These are phyloP conservation scores for Gallinago media DNA, from an alignment of 2,113 vertebrate species.

Conservation along the genomic window DNA sequence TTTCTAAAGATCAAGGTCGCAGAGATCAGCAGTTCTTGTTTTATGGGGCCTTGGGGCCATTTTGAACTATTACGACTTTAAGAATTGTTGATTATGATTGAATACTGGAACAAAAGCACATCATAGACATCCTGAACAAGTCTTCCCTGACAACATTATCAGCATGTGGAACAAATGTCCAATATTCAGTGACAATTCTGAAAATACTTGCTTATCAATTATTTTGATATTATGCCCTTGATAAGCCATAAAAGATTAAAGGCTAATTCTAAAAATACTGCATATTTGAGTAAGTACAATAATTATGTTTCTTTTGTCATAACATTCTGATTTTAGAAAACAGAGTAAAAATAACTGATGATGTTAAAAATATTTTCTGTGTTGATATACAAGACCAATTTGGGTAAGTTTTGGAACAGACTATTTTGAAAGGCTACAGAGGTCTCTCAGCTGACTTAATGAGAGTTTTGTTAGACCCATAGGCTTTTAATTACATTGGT, in stretches of 20 bases:
- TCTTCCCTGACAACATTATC: not conserved
- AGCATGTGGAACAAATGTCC: not conserved
- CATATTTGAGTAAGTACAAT: not conserved
- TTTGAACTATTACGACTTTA: slow-evolving; percentile 61
- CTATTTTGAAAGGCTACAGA: not conserved
- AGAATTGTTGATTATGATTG: slow-evolving; percentile 57
- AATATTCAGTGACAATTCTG: not conserved
- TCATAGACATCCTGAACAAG: not conserved
- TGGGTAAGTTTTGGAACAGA: not conserved
- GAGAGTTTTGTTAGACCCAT: not conserved
- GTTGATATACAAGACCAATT: not conserved
- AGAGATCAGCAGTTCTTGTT: slow-evolving; percentile 48
- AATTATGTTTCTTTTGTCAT: not conserved
- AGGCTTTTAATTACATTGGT: not conserved
- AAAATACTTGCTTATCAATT: not conserved
- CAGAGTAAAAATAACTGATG: not conserved
- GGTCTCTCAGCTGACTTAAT: not conserved
- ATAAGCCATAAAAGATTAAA: not conserved
- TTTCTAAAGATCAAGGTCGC: slow-evolving; percentile 76
- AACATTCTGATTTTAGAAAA: not conserved
- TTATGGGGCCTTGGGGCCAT: slow-evolving; percentile 60
- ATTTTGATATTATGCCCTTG: not conserved
- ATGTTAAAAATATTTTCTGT: not conserved
- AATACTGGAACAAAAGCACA: slow-evolving; percentile 43
- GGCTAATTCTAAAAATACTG: not conserved